phyloP scores from a whole-genome alignment of 1,140 invertebrate genomes.

The Acromyrmex echinatior region DNA sequence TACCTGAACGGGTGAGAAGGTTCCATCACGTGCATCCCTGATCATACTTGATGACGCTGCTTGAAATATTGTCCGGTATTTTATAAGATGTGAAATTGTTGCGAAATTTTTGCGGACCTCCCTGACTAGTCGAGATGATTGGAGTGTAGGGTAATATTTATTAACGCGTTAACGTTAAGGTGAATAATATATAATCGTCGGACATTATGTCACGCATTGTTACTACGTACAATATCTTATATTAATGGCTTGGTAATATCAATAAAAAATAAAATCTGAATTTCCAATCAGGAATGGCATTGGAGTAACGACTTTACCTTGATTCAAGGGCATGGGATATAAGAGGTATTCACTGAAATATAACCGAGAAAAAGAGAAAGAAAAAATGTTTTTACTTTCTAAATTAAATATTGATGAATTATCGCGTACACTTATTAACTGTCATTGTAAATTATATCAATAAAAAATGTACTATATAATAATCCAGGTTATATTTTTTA shows the following conservation, averaged over 20 bases:
- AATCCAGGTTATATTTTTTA: background rate
- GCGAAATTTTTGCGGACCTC: constrained; percentile 3
- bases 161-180: constrained; percentile 6
- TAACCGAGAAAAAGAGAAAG: too few relatives aligned
- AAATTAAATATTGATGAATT: too few relatives aligned
- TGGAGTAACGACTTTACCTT: too few relatives aligned
- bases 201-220: background rate
- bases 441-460: too few relatives aligned
- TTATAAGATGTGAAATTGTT: constrained; percentile 38
- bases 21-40: constrained; percentile 20
- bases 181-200: background rate
- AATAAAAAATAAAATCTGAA: background rate
- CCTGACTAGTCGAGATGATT: background rate
- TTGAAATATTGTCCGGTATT: constrained; percentile 24
- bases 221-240: constrained; percentile 14
- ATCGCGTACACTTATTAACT: too few relatives aligned
- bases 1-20: constrained; percentile 37
- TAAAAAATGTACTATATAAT: background rate
- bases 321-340: too few relatives aligned
- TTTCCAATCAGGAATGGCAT: too few relatives aligned
- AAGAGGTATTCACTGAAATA: too few relatives aligned
- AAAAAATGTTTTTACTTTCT: too few relatives aligned
- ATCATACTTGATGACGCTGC: constrained; percentile 19
- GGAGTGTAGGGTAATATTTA: constrained; percentile 33
- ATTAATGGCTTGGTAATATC: background rate